Evolutionary conservation across 2,888 invertebrate genomes (phyloP).

Genomic region (Hyposoter dolosus): DNA sequence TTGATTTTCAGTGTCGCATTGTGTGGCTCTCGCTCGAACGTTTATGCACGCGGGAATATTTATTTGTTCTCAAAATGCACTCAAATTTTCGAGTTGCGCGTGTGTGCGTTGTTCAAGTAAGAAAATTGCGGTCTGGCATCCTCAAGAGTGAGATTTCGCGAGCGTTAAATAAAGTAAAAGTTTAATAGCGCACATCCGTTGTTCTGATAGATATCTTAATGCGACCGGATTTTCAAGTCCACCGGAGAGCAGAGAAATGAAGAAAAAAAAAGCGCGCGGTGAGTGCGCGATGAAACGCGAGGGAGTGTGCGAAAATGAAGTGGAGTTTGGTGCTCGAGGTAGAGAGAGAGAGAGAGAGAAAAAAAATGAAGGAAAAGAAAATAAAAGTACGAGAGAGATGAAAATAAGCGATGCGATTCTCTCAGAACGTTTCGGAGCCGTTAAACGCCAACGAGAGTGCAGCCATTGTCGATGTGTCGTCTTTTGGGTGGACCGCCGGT

Average conservation of each 20-base stretch:
- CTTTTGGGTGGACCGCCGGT: conserved; percentile 59
- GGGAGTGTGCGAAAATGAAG: conserved; percentile 49
- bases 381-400: conserved; percentile 24
- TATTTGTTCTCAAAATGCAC: conserved; percentile 26
- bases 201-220: conserved; percentile 84
- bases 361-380: background rate
- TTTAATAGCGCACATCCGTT: conserved; percentile 84
- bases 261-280: conserved; percentile 31
- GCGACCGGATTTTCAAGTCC: conserved; percentile 84
- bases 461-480: conserved; percentile 23
- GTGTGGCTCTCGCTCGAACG: background rate
- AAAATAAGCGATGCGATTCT: conserved; percentile 48
- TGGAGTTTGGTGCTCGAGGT: conserved; percentile 9
- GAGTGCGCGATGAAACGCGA: conserved; percentile 50
- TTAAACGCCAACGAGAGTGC: conserved; percentile 71
- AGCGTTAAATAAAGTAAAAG: conserved; percentile 83
- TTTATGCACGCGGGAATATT: background rate
- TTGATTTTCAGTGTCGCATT: background rate
- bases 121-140: conserved; percentile 20
- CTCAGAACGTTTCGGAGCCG: conserved; percentile 65
- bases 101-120: conserved; percentile 18
- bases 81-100: background rate
- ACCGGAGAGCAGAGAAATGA: conserved; percentile 70
- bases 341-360: too few relatives aligned
- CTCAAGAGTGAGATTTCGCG: conserved; percentile 63